phyloP scores from a whole-genome alignment of 2,797 vertebrate species.

The Lerista edwardsae region DNA sequence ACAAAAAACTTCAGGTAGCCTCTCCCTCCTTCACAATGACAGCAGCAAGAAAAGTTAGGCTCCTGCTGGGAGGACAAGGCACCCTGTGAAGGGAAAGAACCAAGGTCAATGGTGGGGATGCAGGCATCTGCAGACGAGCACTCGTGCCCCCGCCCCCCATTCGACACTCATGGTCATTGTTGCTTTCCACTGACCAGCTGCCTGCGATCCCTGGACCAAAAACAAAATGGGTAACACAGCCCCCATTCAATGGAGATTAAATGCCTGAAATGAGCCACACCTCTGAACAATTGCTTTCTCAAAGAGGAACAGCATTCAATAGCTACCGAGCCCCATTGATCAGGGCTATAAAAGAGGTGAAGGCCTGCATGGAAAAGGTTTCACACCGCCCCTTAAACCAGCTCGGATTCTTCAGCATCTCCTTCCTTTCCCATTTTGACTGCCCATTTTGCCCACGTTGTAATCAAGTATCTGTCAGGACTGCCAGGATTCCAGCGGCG shows the following conservation, averaged over 20 bases:
- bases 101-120: constrained; percentile 76
- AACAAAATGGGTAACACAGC: constrained; percentile 76
- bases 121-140: constrained; percentile 66
- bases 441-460: background rate
- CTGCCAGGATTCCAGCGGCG: background rate
- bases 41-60: constrained; percentile 40
- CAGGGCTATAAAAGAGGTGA: constrained; percentile 65
- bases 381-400: constrained; percentile 29
- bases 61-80: constrained; percentile 73
- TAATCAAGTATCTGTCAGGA: constrained; percentile 17
- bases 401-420: background rate
- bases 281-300: constrained; percentile 75
- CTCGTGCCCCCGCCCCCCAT: constrained; percentile 56
- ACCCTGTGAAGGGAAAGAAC: constrained; percentile 64
- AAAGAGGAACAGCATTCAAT: constrained; percentile 70
- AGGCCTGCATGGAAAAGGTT: constrained; percentile 53
- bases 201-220: constrained; percentile 72
- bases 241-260: constrained; percentile 76
- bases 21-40: constrained; percentile 32
- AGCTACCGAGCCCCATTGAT: constrained; percentile 70
- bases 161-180: constrained; percentile 70
- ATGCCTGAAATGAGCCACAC: constrained; percentile 78
- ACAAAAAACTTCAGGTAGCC: constrained; percentile 64
- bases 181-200: constrained; percentile 84
- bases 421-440: constrained; percentile 12